These are phyloP conservation scores for Epinephelus lanceolatus DNA, from an alignment of 2,113 vertebrate genomes.

Conservation along the genomic window DNA sequence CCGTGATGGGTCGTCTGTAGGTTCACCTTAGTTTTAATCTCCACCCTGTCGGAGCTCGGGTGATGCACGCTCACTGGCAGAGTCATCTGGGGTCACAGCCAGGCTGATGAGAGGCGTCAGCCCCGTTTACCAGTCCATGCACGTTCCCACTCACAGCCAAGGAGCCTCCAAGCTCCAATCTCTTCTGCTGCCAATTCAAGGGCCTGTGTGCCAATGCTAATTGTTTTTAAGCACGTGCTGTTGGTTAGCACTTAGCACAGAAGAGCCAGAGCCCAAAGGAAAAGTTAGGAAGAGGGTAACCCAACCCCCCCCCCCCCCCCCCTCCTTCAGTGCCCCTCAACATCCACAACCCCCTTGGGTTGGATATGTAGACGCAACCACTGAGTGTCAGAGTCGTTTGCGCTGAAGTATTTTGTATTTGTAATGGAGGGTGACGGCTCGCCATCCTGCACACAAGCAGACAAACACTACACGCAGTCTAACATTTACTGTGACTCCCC, in stretches of 20 bases:
- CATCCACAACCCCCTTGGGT: neutral
- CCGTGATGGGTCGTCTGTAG: conserved; percentile 1
- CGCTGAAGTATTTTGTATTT: conserved; percentile 21
- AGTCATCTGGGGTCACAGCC: conserved; percentile 61
- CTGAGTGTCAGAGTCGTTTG: conserved; percentile 20
- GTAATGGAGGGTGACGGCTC: conserved; percentile 49
- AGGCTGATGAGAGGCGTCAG: conserved; percentile 30
- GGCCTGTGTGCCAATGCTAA: conserved; percentile 32
- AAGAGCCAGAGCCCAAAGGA: conserved; percentile 9
- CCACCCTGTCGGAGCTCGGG: conserved; percentile 14
- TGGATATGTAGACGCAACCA: neutral
- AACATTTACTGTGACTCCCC: conserved; percentile 47
- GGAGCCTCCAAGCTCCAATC: conserved; percentile 23
- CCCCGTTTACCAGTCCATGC: conserved; percentile 63
- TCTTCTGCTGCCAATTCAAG: conserved; percentile 49
- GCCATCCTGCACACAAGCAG: conserved; percentile 22
- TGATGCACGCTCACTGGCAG: conserved; percentile 27
- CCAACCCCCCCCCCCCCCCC: neutral
- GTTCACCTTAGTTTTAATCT: conserved; percentile 35
- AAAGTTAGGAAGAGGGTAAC: conserved; percentile 4
- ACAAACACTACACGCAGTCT: conserved; percentile 29
- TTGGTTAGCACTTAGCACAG: conserved; percentile 41
- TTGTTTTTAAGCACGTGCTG: conserved; percentile 56
- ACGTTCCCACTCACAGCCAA: conserved; percentile 53
- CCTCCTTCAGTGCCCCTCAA: neutral